Base-by-base conservation (phyloP, 2,797 vertebrate species). In the Parauchenoglanis punctatus region DNA sequence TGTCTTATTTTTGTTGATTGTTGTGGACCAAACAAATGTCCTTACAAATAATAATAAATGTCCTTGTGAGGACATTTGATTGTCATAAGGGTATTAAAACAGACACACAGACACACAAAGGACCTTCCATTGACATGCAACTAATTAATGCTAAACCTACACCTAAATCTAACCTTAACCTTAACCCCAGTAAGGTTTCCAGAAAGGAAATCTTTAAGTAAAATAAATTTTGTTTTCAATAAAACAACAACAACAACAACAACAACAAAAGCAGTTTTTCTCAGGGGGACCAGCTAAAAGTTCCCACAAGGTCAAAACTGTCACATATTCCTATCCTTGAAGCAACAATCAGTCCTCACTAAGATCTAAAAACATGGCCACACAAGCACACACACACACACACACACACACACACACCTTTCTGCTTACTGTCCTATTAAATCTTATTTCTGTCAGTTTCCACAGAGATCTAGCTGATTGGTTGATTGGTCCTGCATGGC, bases 401-500 rank as follows among this genome's bases (percentile, higher is more conserved):
- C 31, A 31, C 31, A 31, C 31, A 31, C 61, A n/a, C 35, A 35
- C 59, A 35, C 59, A 40, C 63, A 31, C 40, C 49, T 54, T 68
- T 83, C 63, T 68, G 7, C 28, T 7, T 78, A 78, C 40, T 58
- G n/a, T 77, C 75, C 83, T 46, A 40, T 58, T 72, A 54, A 83
- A 83, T 83, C 81, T 56, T 83, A 56, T 35, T 73, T 89, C 81
- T 89, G 86, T 88, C 54, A 63, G 35, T 82, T 88, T 84, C 77
- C 85, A 63, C 72, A 84, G 52, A 80, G 86, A 87, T 85, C 85
- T 56, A 70, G 77, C 85, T 73, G 72, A 89, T 87, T 85, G 89
- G 75, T 87, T 86, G 86, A 89, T 85, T 88, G 89, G 89, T 90
- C 65, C 65, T 54, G 83, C 28, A 86, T 77, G 90, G 84, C 87